Conservation (phyloP, 2,888 invertebrate species). For the Schizaphis graminum region DNA sequence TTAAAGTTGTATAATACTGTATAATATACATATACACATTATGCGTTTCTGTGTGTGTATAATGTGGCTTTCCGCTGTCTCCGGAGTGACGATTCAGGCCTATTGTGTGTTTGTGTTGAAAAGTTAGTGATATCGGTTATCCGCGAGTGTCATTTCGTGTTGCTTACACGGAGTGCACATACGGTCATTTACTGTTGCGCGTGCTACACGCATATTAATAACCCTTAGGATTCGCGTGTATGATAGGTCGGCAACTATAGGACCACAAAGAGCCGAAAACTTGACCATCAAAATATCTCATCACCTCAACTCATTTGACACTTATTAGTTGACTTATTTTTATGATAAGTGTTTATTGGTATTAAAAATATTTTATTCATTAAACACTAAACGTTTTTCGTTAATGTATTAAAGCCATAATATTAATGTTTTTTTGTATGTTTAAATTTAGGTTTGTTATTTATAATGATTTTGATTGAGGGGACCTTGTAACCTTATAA, state of each 20-base stretch:
- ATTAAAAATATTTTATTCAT: background rate
- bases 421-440: background rate
- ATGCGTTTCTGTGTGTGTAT: background rate
- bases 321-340: background rate
- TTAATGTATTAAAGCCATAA: background rate
- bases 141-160: background rate
- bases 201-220: background rate
- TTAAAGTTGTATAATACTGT: slow-evolving; percentile 52
- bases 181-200: background rate
- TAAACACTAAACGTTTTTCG: background rate
- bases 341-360: background rate
- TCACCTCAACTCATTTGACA: background rate
- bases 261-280: background rate
- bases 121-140: background rate
- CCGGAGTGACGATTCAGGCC: background rate
- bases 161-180: background rate
- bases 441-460: background rate
- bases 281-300: background rate
- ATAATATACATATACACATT: background rate
- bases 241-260: background rate
- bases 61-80: background rate
- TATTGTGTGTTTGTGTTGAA: background rate
- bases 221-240: background rate
- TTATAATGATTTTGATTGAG: background rate
- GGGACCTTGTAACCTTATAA: background rate